Evolutionary conservation across 2,888 invertebrate species (phyloP), one percentile per base, ranked within the genome.

Genomic region (Himalopsyche tibetana): DNA sequence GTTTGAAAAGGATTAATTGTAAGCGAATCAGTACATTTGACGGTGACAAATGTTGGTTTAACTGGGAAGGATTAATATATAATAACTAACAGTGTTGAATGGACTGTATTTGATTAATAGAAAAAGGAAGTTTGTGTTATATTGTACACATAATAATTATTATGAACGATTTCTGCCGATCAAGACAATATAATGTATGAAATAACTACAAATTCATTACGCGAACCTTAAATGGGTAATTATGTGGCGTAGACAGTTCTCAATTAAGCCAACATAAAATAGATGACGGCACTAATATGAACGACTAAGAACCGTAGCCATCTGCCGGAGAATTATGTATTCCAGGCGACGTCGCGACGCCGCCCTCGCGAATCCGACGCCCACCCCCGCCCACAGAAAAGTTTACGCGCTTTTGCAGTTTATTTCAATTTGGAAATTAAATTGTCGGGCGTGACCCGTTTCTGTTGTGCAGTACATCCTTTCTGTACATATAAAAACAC

Each of bases 351-450:
- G 63, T 63, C 63, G 63, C 63, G 63, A 63, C 19, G 63, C n/a
- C 19, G 9, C 63, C 19, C 15, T 63, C 63, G 19, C 63, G 6
- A 28, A 5, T 11, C 19, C 63, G 19, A 63, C n/a, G 19, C 63
- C 63, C n/a, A 63, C n/a, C 19, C 63, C 63, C n/a, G 28, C 19
- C 63, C 51, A 6, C 63, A 8, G 19, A 19, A n/a, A 63, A 63
- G 28, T 28, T 63, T 63, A 19, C 63, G 63, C 28, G 28, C 63
- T 63, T 63, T 19, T 28, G 63, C 28, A 63, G 63, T 28, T 63
- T 63, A 63, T 63, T 63, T 63, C 63, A 63, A 63, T 63, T 63
- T 63, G 4, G 9, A 63, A 63, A 63, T 63, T 63, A 63, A 63
- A 63, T 19, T 11, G 19, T 28, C 63, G 19, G 63, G 63, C 63